Evolutionary conservation across 92 coral and sea anemone species (phyloP).

Genomic region (Epizoanthus stellaris): DNA sequence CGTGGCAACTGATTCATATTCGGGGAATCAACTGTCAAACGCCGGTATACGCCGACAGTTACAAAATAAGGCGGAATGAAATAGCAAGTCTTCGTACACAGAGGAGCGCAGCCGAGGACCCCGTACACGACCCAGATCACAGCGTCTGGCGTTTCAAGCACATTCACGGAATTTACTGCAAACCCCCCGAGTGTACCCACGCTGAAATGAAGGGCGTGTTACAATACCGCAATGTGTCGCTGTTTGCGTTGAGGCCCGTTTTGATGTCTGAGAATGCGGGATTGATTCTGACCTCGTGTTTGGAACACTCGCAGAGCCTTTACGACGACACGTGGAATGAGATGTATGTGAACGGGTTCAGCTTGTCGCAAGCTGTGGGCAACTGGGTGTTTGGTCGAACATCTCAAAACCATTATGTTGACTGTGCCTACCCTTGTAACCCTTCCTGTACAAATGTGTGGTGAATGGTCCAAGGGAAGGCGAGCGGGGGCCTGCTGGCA

Average conservation of each 20-base stretch:
- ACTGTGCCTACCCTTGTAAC: constrained; percentile 82
- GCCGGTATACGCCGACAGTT: constrained; percentile 82
- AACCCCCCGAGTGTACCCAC: constrained; percentile 91
- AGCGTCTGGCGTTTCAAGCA: constrained; percentile 75
- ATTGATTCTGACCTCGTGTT: constrained; percentile 83
- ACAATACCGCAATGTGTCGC: constrained; percentile 75
- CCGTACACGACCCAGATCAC: constrained; percentile 49
- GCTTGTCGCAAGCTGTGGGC: constrained; percentile 78
- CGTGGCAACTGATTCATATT: constrained; percentile 91
- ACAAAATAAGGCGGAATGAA: constrained; percentile 42
- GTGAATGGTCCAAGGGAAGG: constrained; percentile 31
- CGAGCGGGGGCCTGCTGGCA: not conserved
- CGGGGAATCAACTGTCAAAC: constrained; percentile 86
- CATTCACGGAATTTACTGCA: constrained; percentile 86
- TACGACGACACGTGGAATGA: constrained; percentile 87
- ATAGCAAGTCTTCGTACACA: not conserved
- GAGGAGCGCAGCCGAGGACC: constrained; percentile 10
- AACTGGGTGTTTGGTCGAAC: constrained; percentile 90
- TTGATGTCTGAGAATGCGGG: constrained; percentile 66
- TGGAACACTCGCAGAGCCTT: constrained; percentile 94
- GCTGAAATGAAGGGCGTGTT: constrained; percentile 71
- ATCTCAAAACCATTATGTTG: constrained; percentile 73
- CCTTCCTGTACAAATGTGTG: constrained; percentile 84
- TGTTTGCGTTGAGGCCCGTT: constrained; percentile 86
- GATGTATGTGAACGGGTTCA: constrained; percentile 73